Conservation (phyloP, 2,888 invertebrate genomes). For the Lasioglossum oenotherae region DNA sequence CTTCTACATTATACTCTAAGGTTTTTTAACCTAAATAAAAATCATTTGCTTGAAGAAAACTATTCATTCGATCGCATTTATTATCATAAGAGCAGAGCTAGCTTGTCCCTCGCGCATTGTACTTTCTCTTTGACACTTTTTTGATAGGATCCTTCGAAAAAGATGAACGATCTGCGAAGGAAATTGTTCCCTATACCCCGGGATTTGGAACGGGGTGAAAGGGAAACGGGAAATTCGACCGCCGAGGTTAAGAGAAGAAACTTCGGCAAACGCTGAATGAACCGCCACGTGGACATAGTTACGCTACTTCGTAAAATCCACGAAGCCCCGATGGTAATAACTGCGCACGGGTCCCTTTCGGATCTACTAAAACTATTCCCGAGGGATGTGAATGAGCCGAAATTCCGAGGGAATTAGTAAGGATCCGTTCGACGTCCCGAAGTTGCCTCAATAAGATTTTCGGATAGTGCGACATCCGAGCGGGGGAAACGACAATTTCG, state of each 20-base stretch:
- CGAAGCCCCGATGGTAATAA: conserved; percentile 28
- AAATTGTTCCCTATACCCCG: conserved; percentile 16
- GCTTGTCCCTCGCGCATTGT: not conserved
- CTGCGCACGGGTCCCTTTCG: conserved; percentile 1
- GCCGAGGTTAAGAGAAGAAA: not conserved
- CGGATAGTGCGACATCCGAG: not conserved
- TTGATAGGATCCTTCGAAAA: not conserved
- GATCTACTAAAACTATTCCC: conserved; percentile 18
- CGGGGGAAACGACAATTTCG: not conserved
- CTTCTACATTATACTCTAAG: not conserved
- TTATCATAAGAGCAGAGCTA: not conserved
- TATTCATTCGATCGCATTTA: not conserved
- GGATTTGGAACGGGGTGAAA: conserved; percentile 12
- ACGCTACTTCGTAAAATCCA: conserved; percentile 40
- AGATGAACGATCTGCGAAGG: conserved; percentile 8
- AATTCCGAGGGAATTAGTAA: conserved; percentile 30
- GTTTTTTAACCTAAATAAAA: not conserved
- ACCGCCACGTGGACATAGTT: conserved; percentile 1
- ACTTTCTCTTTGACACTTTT: not conserved
- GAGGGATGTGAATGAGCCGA: conserved; percentile 15
- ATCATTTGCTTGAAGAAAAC: not conserved
- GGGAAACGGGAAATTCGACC: not conserved
- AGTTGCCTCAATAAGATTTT: conserved; percentile 20
- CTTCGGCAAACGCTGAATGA: conserved; percentile 7
- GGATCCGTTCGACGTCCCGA: conserved; percentile 22